Conservation (phyloP, 2,113 vertebrate species). For the Callocephalon fimbriatum region DNA sequence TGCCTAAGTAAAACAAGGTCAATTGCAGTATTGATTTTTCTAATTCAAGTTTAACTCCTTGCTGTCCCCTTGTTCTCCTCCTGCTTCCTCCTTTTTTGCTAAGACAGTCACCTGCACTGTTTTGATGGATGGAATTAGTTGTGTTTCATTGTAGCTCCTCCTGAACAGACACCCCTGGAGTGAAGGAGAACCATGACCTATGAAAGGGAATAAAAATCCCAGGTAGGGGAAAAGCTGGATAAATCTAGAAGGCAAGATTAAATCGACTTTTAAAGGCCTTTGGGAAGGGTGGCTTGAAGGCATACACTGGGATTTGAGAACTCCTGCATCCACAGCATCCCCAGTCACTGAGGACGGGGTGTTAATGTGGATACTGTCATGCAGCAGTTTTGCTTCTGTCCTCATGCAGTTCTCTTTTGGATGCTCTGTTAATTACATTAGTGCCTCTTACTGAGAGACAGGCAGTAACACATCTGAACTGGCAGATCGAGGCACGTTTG, state of each 20-base stretch:
- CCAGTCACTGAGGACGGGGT: not conserved
- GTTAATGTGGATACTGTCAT: not conserved
- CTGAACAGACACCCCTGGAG: not conserved
- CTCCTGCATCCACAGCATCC: not conserved
- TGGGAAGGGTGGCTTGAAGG: not conserved
- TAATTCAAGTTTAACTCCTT: not conserved
- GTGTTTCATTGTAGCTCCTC: not conserved
- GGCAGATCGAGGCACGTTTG: not conserved
- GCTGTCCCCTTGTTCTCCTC: not conserved
- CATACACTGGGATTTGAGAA: not conserved
- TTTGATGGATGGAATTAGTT: not conserved
- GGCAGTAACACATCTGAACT: not conserved
- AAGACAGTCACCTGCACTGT: not conserved
- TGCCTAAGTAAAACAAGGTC: not conserved
- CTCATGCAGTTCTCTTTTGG: not conserved
- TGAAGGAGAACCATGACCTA: not conserved
- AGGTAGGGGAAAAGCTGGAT: not conserved
- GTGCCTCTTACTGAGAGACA: not conserved
- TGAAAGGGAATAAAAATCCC: not conserved
- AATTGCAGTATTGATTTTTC: not conserved
- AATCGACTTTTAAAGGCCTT: not conserved
- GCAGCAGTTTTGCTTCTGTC: not conserved
- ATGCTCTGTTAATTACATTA: not conserved
- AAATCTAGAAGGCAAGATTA: not conserved
- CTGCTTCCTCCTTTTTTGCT: not conserved